Evolutionary conservation across 64 coral and sea anemone species (phyloP).

Genomic region (Dendrophyllia cribrosa): DNA sequence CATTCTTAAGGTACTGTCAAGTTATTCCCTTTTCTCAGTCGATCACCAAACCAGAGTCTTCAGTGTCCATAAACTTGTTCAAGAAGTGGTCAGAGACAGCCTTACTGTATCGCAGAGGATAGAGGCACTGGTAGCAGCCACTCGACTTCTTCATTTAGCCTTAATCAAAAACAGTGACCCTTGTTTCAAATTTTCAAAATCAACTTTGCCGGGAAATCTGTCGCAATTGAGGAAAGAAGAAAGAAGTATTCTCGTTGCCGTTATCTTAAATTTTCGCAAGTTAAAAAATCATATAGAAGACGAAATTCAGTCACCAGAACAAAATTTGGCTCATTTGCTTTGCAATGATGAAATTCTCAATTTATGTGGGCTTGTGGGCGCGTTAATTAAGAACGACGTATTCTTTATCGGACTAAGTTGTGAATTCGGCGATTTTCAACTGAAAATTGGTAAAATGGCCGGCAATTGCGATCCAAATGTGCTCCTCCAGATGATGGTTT

Average conservation of each 20-base stretch:
- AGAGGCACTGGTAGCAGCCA: background rate
- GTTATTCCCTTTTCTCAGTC: constrained; percentile 34
- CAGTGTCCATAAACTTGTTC: constrained; percentile 52
- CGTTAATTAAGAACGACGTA: background rate
- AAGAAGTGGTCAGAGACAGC: constrained; percentile 35
- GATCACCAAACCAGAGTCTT: background rate
- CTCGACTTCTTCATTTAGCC: constrained; percentile 20
- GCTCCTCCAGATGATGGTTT: background rate
- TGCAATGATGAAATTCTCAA: background rate
- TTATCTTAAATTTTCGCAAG: background rate
- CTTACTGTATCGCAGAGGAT: background rate
- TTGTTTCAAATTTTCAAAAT: background rate
- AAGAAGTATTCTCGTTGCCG: background rate
- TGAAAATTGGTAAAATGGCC: background rate
- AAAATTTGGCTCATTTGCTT: too few relatives aligned
- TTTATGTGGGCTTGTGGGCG: background rate
- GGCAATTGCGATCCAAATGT: background rate
- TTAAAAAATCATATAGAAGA: background rate
- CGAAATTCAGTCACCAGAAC: too few relatives aligned
- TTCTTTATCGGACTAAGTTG: background rate
- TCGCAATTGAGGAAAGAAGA: background rate
- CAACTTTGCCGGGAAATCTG: too few relatives aligned
- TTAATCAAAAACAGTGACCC: background rate
- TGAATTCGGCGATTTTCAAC: background rate
- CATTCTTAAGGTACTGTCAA: constrained; percentile 39